phyloP scores from a whole-genome alignment of 2,888 invertebrate species.

The Belgica antarctica region DNA sequence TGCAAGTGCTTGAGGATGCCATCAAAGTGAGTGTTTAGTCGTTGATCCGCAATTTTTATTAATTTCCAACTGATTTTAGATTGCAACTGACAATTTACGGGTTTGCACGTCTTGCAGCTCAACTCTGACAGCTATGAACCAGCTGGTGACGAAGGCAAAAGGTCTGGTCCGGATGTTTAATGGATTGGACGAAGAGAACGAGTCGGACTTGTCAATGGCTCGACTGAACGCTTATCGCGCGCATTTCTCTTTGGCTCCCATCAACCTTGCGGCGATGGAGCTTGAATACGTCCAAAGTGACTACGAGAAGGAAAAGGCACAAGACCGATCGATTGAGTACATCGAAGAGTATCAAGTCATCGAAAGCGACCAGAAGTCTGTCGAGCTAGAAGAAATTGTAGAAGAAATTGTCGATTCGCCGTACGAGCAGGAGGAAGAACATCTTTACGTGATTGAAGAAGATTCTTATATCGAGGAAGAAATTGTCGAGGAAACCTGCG shows the following conservation, averaged over 20 bases:
- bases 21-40: too few relatives aligned
- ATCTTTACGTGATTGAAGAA: not conserved
- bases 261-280: too few relatives aligned
- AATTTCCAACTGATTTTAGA: not conserved
- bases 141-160: not conserved
- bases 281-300: not conserved
- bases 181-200: constrained; percentile 20
- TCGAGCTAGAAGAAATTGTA: not conserved
- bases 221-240: constrained; percentile 31
- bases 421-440: not conserved
- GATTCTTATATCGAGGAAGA: not conserved
- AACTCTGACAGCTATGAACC: not conserved
- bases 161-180: not conserved
- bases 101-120: not conserved
- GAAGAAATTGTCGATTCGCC: not conserved
- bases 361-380: not conserved
- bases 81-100: not conserved
- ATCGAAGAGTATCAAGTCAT: not conserved
- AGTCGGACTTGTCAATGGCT: not conserved
- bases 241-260: constrained; percentile 1
- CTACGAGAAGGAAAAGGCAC: not conserved
- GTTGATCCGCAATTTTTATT: not conserved
- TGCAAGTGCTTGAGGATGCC: too few relatives aligned
- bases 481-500: not conserved
- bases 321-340: not conserved